Evolutionary conservation across 1,140 invertebrate genomes (phyloP), one percentile per base, ranked within the genome.

Genomic region (Whitmania pigra): DNA sequence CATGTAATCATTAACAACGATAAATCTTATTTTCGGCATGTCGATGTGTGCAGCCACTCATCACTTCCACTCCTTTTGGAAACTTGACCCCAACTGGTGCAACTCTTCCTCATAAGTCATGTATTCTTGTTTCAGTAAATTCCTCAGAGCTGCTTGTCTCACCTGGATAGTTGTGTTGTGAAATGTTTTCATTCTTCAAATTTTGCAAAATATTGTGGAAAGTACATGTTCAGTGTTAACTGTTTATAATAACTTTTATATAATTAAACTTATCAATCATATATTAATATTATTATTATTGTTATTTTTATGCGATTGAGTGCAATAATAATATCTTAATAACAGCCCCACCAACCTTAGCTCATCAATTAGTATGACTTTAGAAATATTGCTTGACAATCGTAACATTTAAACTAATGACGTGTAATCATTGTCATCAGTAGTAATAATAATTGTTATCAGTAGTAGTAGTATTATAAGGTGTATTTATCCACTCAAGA

Each of bases 61-160:
- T 49, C 43, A 49, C 13, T 49, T 49, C 43, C 43, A 49, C 13
- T 49, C 43, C 15, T 49, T 49, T 13, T 49, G 43, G 15, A 63
- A 63, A 63, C 57, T 25, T 13, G 18, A 13, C 22, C 57, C 57
- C 57, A 63, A 1, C 22, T 63, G 22, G 11, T 25, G 29, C 13
- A 63, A n/a, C 18, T 63, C 57, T 13, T 63, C 29, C 29, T 31
- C 57, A 63, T 25, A 63, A 15, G 22, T 25, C 29, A 31, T 25
- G 20, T 63, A 63, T 63, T 63, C 57, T 63, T 63, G 9, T 7
- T 63, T 63, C 57, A 63, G 18, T 25, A 63, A 31, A n/a, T 25
- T 63, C 57, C 57, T 63, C 22, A 63, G 57, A 63, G 57, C 57
- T 63, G 57, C 57, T 13, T 63, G 57, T n/a, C 57, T 63, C 22